Evolutionary conservation across 2,888 invertebrate genomes (phyloP), one percentile per base, ranked within the genome.

Genomic region (Aphodius granarius): DNA sequence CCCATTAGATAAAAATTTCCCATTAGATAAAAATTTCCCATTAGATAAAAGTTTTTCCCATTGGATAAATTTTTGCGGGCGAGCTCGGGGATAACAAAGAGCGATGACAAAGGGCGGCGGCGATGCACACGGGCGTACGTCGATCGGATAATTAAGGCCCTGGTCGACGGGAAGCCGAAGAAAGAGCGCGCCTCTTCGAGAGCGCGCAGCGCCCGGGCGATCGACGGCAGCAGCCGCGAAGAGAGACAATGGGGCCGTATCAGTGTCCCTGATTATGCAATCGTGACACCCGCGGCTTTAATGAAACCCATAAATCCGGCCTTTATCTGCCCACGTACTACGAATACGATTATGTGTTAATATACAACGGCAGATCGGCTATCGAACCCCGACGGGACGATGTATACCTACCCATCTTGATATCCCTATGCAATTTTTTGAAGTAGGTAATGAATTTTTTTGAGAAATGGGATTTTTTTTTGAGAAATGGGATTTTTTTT

Each of bases 311-410:
- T 81, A 81, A 80, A 81, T 81, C 80, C 78, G 68, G 75, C 68
- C 74, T 73, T 78, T 80, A 80, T 80, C 80, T 74, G 77, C 77
- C 80, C 76, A 78, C 80, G 79, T 78, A 73, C 71, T 75, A 76
- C 76, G 78, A 79, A 79, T 79, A 81, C 80, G 81, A 82, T 82
- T 82, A 82, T 79, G 80, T 82, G 81, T 82, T 82, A 81, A 82
- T 82, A 81, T 80, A 79, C 74, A 80, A 81, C 80, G 79, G 78
- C 78, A 77, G 80, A 81, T 66, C n/a, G n/a, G 20, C 65, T 75
- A 75, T 75, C 75, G 68, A 20, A 66, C 66, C 19, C n/a, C 15
- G 20, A 20, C 68, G 68, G 21, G n/a, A n/a, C n/a, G n/a, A n/a
- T n/a, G n/a, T n/a, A n/a, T n/a, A 63, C n/a, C 16, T 72, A 66